These are phyloP conservation scores for Drosophila willistoni DNA, from an alignment of 1,140 invertebrate genomes.

Conservation along the genomic window DNA sequence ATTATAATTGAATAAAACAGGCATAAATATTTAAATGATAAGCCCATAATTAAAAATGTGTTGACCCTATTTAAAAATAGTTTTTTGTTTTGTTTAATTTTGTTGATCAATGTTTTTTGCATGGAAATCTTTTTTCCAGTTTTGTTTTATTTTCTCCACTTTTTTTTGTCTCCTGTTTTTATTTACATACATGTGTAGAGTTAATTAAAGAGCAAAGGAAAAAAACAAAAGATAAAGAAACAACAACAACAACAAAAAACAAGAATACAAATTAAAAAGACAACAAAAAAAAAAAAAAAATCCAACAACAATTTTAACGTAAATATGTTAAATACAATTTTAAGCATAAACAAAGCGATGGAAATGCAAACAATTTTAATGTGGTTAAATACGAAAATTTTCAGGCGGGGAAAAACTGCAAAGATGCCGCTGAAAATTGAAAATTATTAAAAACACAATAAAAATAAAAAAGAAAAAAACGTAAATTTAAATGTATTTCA, in stretches of 20 bases:
- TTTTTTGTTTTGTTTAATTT: slow-evolving; percentile 22
- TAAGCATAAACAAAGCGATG: slow-evolving; percentile 49
- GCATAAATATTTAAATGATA: slow-evolving; percentile 57
- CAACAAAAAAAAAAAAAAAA: slow-evolving; percentile 1
- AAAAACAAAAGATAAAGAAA: slow-evolving; percentile 13
- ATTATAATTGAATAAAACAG: slow-evolving; percentile 58
- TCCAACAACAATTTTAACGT: slow-evolving; percentile 37
- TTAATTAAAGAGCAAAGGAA: slow-evolving; percentile 57
- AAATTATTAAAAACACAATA: slow-evolving; percentile 5
- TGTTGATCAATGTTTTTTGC: not conserved
- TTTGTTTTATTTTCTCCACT: not conserved
- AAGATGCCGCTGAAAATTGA: slow-evolving; percentile 1
- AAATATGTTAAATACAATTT: slow-evolving; percentile 63
- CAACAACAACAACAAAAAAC: slow-evolving; percentile 5
- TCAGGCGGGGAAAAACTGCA: not conserved
- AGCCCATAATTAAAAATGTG: slow-evolving; percentile 63
- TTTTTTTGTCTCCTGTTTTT: slow-evolving; percentile 17
- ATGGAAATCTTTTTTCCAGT: not conserved
- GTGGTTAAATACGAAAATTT: slow-evolving; percentile 49
- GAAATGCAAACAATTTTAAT: slow-evolving; percentile 62
- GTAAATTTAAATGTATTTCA: slow-evolving; percentile 27
- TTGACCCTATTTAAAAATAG: slow-evolving; percentile 42
- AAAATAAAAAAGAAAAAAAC: slow-evolving; percentile 6
- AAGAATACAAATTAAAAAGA: not conserved
- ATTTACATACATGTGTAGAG: slow-evolving; percentile 30